These are phyloP conservation scores for Hippopotamyrus pictus DNA, from an alignment of 2,797 vertebrate species.

Conservation along the genomic window DNA sequence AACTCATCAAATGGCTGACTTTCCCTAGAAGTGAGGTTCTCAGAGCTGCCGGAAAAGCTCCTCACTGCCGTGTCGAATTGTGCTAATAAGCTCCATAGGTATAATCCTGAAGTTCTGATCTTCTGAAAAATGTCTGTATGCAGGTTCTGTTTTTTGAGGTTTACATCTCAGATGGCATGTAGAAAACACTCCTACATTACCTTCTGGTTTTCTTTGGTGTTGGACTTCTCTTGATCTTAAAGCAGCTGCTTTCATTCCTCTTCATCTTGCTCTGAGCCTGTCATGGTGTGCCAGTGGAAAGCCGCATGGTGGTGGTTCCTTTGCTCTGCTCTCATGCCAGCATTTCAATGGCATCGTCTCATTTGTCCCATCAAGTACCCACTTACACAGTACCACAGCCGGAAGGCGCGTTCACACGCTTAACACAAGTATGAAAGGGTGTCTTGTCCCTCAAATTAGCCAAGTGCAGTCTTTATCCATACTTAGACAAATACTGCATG, in stretches of 20 bases:
- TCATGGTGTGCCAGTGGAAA: background rate
- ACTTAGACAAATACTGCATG: background rate
- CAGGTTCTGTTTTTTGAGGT: background rate
- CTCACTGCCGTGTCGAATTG: background rate
- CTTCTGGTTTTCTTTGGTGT: background rate
- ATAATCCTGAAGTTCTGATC: background rate
- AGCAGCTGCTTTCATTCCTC: background rate
- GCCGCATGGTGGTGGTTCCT: background rate
- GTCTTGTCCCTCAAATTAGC: background rate
- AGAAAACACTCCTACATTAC: background rate
- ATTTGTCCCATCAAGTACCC: background rate
- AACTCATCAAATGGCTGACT: background rate
- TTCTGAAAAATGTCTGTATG: background rate
- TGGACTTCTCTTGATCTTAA: background rate
- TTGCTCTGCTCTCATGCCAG: background rate
- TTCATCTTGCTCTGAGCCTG: background rate
- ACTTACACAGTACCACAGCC: background rate
- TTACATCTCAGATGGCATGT: background rate
- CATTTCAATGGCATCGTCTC: background rate
- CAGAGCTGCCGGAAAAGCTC: background rate
- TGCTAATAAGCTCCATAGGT: background rate
- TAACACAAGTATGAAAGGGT: background rate
- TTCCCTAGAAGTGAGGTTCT: background rate
- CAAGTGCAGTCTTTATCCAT: background rate
- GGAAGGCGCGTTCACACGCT: background rate